Percentiles rank a stretch among this genome's conserved stretches.
Conservation (phyloP, 2,888 invertebrate genomes). For the Eupelmus urozonus region DNA sequence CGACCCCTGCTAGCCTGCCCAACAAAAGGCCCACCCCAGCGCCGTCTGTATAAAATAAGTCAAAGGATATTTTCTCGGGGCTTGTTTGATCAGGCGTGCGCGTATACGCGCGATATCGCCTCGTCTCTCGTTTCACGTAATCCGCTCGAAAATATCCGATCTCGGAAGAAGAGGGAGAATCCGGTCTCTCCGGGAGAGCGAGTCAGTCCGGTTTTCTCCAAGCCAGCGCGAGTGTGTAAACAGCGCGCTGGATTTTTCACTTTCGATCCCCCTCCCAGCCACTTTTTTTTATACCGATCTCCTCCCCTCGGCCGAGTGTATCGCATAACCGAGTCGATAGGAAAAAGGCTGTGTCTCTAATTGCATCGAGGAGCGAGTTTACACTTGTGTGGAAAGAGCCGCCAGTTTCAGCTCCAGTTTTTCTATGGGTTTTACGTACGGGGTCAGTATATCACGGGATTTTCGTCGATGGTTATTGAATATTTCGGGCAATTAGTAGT, state of each 20-base stretch:
- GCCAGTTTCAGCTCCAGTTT: background rate
- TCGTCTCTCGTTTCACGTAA: slow-evolving; percentile 57
- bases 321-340: background rate
- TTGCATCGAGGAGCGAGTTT: slow-evolving; percentile 37
- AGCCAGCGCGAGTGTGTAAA: slow-evolving; percentile 25
- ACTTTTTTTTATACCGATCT: slow-evolving; percentile 6
- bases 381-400: slow-evolving; percentile 18
- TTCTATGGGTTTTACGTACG: background rate
- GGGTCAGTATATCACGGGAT: slow-evolving; percentile 45
- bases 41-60: slow-evolving; percentile 56
- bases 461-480: slow-evolving; percentile 8
- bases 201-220: slow-evolving; percentile 53
- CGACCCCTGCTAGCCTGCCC: background rate
- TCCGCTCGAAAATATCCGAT: slow-evolving; percentile 55
- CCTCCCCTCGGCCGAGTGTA: slow-evolving; percentile 9
- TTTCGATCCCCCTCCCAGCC: slow-evolving; percentile 7
- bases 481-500: slow-evolving; percentile 26
- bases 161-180: too few species aligned
- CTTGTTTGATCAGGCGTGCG: slow-evolving; percentile 53
- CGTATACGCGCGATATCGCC: slow-evolving; percentile 4
- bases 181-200: slow-evolving; percentile 8
- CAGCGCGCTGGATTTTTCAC: slow-evolving; percentile 49
- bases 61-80: slow-evolving; percentile 53
- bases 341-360: slow-evolving; percentile 17
- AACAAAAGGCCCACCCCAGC: slow-evolving; percentile 29